Evolutionary conservation across 1,140 invertebrate species (phyloP).

Genomic region (Bombus consobrinus): DNA sequence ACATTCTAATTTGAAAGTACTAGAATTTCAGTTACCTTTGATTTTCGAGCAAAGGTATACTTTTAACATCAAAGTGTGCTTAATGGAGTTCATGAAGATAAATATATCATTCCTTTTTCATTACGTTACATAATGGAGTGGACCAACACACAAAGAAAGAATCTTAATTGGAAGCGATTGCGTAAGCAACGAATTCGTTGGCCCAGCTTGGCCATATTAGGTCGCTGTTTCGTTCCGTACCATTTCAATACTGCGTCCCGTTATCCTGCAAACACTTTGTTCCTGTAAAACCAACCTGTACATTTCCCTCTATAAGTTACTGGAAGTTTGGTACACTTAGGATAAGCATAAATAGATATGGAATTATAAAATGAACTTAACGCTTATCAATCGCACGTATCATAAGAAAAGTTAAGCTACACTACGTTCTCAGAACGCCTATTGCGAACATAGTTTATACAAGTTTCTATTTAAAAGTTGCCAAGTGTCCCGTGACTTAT

Average conservation of each 20-base stretch:
- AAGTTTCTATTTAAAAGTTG: background rate
- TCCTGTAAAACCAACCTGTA: background rate
- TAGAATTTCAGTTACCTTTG: no score
- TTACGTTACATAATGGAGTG: conserved; percentile 12
- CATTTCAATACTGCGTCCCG: conserved; percentile 29
- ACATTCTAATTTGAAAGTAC: no score
- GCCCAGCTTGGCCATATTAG: conserved; percentile 37
- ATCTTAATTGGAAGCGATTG: conserved; percentile 25
- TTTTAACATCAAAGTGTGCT: background rate
- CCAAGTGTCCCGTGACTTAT: background rate
- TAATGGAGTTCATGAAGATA: background rate
- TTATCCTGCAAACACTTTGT: background rate
- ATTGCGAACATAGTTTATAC: background rate
- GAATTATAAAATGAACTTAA: no score
- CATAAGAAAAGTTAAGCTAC: no score
- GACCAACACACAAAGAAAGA: background rate
- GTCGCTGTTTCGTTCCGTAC: conserved; percentile 23
- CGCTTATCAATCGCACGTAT: no score
- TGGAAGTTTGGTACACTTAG: background rate
- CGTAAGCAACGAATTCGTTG: conserved; percentile 42
- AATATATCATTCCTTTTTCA: no score
- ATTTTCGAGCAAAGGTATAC: background rate
- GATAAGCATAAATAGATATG: background rate
- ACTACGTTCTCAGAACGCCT: background rate
- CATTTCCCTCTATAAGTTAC: background rate